phyloP scores from a whole-genome alignment of 2,113 vertebrate species.

The Cheilinus undulatus region DNA sequence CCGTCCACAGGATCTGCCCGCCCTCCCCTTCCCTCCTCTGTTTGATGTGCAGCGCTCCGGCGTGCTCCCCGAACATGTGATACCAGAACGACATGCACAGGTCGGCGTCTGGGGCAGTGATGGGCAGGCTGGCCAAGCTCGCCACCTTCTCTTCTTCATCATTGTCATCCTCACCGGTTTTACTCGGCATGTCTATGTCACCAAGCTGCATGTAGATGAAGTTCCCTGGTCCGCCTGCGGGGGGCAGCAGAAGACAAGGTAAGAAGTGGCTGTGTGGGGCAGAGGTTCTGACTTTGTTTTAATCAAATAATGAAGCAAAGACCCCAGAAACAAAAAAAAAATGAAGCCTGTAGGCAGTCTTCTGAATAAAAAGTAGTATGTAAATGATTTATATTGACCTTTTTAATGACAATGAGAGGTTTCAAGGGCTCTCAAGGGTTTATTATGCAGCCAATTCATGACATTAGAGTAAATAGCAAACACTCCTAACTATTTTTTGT shows the following conservation, averaged over 20 bases:
- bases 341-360: neutral
- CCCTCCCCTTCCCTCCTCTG: constrained; percentile 82
- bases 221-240: constrained; percentile 90
- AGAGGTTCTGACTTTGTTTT: neutral
- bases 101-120: constrained; percentile 83
- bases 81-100: constrained; percentile 99
- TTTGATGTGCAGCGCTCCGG: constrained; percentile 88
- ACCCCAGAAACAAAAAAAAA: neutral
- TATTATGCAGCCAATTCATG: neutral
- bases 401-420: neutral
- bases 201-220: constrained; percentile 91
- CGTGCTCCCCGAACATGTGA: constrained; percentile 86
- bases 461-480: too few species aligned
- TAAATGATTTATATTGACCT: neutral
- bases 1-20: constrained; percentile 82
- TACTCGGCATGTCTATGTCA: constrained; percentile 26
- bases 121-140: constrained; percentile 84
- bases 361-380: neutral
- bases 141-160: constrained; percentile 84
- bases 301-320: neutral
- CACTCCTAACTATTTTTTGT: neutral
- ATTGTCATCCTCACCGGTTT: constrained; percentile 15
- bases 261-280: neutral
- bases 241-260: constrained; percentile 42
- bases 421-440: neutral